phyloP scores from a whole-genome alignment of 2,113 vertebrate genomes.

The Mixornis gularis region DNA sequence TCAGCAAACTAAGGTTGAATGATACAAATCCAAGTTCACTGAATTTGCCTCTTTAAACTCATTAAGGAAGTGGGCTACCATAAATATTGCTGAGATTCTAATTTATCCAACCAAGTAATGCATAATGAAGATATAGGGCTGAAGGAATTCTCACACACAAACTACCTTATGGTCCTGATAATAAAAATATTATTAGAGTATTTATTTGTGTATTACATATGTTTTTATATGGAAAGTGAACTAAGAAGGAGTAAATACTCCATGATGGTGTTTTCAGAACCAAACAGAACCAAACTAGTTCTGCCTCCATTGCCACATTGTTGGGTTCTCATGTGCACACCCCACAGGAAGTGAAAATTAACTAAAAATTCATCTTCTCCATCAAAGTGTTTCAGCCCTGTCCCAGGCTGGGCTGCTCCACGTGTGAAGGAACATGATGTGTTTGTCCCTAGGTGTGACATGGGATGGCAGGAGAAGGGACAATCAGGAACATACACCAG shows the following conservation, averaged over 20 bases:
- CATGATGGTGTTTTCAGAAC: background rate
- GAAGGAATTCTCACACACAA: background rate
- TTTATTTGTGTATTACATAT: background rate
- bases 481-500: background rate
- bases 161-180: background rate
- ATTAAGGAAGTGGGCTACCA: background rate
- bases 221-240: background rate
- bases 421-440: rapidly evolving
- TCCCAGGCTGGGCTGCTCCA: background rate
- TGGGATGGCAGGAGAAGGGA: background rate
- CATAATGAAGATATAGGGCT: background rate
- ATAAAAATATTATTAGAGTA: background rate
- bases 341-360: background rate
- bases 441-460: background rate
- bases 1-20: background rate
- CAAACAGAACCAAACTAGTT: background rate
- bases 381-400: background rate
- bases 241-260: background rate
- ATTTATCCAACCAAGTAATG: background rate
- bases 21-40: background rate
- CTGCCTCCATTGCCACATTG: background rate
- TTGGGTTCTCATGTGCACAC: background rate
- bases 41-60: background rate
- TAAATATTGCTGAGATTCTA: background rate
- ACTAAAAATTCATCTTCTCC: background rate